Conservation (phyloP, 2,797 vertebrate species). For the Muscicapa striata region DNA sequence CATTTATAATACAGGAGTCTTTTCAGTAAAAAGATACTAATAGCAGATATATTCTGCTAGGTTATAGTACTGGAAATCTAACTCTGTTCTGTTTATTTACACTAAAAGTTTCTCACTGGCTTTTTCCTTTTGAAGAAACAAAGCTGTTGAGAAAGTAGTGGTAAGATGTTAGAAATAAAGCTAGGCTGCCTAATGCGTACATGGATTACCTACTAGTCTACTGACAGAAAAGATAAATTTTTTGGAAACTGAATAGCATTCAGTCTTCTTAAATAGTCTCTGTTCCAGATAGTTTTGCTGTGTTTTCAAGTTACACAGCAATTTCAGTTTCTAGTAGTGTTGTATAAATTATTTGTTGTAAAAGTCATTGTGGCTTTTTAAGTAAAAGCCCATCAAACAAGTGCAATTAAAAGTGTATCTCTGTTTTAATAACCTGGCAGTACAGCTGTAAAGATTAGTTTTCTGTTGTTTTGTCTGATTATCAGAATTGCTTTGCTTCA, state of each 20-base stretch:
- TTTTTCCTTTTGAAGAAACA: conserved; percentile 6
- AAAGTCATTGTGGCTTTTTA: background rate
- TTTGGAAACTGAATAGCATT: background rate
- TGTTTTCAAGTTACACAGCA: background rate
- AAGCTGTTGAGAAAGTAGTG: background rate
- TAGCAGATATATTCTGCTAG: background rate
- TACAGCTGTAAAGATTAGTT: background rate
- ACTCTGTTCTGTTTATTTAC: background rate
- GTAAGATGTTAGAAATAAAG: conserved; percentile 34
- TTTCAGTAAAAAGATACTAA: background rate
- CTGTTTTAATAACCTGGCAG: background rate
- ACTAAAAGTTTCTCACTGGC: background rate
- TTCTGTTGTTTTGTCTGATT: background rate
- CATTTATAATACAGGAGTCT: background rate
- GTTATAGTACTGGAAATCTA: background rate
- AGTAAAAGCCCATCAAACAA: background rate
- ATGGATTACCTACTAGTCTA: background rate
- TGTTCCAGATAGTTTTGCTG: background rate
- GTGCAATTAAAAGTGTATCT: background rate
- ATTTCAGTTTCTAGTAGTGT: background rate
- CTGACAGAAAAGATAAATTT: background rate
- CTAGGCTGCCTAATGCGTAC: background rate
- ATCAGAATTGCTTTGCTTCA: background rate
- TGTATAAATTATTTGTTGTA: background rate
- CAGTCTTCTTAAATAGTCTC: background rate